Evolutionary conservation across 2,797 vertebrate species (phyloP).

Genomic region (Sebastes oblongus): DNA sequence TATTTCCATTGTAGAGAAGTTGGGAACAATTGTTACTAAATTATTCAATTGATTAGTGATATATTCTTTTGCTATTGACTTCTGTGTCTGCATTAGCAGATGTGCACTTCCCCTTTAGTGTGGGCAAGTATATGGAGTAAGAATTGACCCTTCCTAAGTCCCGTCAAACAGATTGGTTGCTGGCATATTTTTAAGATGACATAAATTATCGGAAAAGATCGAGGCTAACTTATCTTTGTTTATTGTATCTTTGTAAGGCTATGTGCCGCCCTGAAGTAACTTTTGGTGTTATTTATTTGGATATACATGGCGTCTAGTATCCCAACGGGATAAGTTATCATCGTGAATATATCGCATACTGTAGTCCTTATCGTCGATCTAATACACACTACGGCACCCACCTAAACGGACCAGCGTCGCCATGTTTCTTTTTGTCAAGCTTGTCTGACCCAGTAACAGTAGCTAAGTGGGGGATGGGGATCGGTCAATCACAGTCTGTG

Average conservation of each 20-base stretch:
- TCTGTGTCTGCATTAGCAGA: background rate
- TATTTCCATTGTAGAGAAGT: slow-evolving; percentile 24
- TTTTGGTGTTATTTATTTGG: too few relatives aligned
- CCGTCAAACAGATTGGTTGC: background rate
- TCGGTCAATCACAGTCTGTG: background rate
- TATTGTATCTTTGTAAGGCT: background rate
- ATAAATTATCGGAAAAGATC: background rate
- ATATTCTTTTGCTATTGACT: background rate
- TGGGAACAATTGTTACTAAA: slow-evolving; percentile 43
- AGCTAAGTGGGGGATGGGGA: background rate
- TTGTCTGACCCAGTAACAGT: background rate
- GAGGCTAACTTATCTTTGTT: too few relatives aligned
- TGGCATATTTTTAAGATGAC: background rate
- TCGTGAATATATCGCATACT: background rate
- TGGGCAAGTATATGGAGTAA: background rate
- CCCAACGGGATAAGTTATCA: too few relatives aligned
- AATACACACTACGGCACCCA: background rate
- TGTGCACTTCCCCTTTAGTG: background rate
- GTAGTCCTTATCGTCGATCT: background rate
- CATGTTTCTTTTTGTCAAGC: background rate
- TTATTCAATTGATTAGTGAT: slow-evolving; percentile 12
- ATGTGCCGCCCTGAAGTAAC: background rate
- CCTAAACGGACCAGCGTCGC: background rate
- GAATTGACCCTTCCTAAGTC: background rate
- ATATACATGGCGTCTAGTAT: too few relatives aligned